Evolutionary conservation across 2,113 vertebrate genomes (phyloP).

Genomic region (Solenodon paradoxus): DNA sequence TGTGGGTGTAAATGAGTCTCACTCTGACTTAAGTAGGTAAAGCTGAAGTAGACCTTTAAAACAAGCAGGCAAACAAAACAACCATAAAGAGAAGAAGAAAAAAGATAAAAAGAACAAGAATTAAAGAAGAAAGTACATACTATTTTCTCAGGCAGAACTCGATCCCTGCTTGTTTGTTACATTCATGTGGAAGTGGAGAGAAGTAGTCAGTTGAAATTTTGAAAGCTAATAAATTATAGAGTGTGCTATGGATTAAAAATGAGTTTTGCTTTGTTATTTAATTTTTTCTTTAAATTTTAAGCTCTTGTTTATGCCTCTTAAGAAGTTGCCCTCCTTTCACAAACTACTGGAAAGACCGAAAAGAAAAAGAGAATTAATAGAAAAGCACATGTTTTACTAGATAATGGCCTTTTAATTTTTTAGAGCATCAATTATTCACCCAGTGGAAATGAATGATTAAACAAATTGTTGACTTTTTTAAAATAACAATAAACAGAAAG

Average conservation of each 20-base stretch:
- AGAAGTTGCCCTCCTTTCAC: neutral
- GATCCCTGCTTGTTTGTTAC: neutral
- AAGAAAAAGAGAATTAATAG: neutral
- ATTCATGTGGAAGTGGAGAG: neutral
- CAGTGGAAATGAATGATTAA: neutral
- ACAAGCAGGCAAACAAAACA: neutral
- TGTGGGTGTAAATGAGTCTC: neutral
- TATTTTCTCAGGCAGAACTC: neutral
- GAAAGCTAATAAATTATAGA: neutral
- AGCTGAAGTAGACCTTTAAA: neutral
- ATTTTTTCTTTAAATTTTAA: neutral
- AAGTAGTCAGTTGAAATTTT: neutral
- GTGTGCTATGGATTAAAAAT: neutral
- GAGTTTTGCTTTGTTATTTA: neutral
- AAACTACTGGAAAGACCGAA: neutral
- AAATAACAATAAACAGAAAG: neutral
- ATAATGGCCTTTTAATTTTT: neutral
- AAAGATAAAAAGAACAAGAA: neutral
- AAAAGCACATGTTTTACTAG: neutral
- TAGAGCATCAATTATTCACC: neutral
- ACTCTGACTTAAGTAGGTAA: neutral
- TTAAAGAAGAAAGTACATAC: neutral
- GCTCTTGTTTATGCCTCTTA: neutral
- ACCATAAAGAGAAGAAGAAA: neutral
- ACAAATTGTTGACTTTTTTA: no score